Percentiles rank a stretch among this genome's conserved stretches.
Evolutionary conservation across 2,888 invertebrate genomes (phyloP).

Genomic region (Sarcophaga variegata): DNA sequence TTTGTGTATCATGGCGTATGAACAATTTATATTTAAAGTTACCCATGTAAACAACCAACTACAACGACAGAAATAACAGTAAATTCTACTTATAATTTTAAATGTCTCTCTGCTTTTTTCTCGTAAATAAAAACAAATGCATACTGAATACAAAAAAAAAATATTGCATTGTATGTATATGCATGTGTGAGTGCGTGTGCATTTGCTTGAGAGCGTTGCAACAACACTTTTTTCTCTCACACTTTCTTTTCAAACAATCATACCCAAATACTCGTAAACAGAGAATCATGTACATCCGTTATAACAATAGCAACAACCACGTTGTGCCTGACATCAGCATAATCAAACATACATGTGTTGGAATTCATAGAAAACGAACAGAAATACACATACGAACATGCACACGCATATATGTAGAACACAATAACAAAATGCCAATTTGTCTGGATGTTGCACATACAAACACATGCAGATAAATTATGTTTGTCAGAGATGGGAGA

Average conservation of each 20-base stretch:
- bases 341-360: background rate
- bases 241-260: background rate
- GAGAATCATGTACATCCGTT: background rate
- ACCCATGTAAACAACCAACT: background rate
- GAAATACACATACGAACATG: background rate
- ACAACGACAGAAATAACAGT: background rate
- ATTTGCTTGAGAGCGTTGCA: background rate
- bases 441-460: too few species aligned
- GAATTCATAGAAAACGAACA: background rate
- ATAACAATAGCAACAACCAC: background rate
- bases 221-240: background rate
- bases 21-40: background rate
- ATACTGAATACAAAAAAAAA: constrained; percentile 10
- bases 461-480: too few species aligned
- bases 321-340: background rate
- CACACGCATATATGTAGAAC: too few species aligned
- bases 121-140: background rate
- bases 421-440: background rate
- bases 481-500: too few species aligned
- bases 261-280: background rate
- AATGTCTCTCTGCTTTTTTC: background rate
- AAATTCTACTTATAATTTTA: background rate
- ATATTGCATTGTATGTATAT: constrained; percentile 5
- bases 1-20: background rate
- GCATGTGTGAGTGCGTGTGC: background rate